phyloP scores from a whole-genome alignment of 2,797 vertebrate species.

The Loriculus beryllinus region DNA sequence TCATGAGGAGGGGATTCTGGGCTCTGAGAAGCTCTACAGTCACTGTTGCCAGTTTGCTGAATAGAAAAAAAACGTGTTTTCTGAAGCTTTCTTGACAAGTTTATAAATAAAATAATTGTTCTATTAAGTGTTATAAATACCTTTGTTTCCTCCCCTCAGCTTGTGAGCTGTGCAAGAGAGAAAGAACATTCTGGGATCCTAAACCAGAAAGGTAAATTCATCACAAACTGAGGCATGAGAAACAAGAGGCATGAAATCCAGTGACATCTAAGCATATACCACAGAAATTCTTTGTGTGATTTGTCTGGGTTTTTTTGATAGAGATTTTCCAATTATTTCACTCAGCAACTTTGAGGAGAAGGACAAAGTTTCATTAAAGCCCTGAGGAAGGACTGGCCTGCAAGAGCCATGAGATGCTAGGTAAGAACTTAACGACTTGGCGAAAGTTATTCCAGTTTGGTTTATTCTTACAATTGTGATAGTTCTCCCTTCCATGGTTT shows the following conservation, averaged over 20 bases:
- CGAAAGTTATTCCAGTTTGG: neutral
- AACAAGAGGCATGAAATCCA: neutral
- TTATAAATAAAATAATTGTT: neutral
- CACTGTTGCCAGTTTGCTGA: slow-evolving; percentile 57
- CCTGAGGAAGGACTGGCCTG: neutral
- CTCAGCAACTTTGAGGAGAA: neutral
- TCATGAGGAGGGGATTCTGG: slow-evolving; percentile 37
- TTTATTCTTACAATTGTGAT: neutral
- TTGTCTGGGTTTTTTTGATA: neutral
- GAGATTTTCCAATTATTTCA: neutral
- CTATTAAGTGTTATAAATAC: neutral
- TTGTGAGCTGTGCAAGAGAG: neutral
- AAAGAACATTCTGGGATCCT: neutral
- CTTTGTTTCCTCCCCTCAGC: neutral
- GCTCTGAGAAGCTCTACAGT: slow-evolving; percentile 71
- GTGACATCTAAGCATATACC: neutral
- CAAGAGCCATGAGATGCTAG: neutral
- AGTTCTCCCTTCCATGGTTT: neutral
- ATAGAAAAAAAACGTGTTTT: neutral
- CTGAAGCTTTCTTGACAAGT: neutral
- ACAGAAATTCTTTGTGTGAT: neutral
- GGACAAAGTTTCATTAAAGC: neutral
- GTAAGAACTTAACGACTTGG: neutral
- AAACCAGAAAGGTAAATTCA: neutral
- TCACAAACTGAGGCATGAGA: neutral